A percentile compares a stretch with the other conserved stretches of the same genome.
Conservation (phyloP, 2,888 invertebrate genomes). For the Tetanocera ferruginea region DNA sequence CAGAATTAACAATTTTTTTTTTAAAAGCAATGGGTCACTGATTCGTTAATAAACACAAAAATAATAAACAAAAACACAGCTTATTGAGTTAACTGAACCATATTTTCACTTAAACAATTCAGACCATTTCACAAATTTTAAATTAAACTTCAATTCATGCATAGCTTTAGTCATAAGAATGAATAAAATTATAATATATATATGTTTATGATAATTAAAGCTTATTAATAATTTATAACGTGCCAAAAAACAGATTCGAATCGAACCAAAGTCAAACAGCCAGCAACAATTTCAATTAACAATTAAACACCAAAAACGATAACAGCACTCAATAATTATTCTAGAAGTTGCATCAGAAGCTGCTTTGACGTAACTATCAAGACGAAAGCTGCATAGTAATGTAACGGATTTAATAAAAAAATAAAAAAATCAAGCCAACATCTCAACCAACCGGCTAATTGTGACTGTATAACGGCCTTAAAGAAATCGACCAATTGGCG, state of each 20-base stretch:
- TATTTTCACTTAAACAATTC: too few species aligned
- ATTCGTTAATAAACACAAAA: too few species aligned
- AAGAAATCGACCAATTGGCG: background rate
- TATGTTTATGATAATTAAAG: constrained; percentile 6
- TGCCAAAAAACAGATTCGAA: background rate
- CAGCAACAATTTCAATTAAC: constrained; percentile 10
- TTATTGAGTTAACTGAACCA: too few species aligned
- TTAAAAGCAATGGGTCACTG: too few species aligned
- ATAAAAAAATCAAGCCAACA: background rate
- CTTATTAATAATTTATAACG: constrained; percentile 13
- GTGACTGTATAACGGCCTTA: background rate
- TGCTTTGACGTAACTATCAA: background rate
- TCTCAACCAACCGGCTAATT: background rate
- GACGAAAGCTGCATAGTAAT: background rate
- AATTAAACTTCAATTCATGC: too few species aligned
- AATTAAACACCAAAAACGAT: background rate
- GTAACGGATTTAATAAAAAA: background rate
- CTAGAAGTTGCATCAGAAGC: background rate
- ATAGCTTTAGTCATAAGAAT: too few species aligned
- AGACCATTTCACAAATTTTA: too few species aligned
- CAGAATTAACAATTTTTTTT: too few species aligned
- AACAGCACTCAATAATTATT: background rate
- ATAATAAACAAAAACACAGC: too few species aligned
- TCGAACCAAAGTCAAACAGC: background rate
- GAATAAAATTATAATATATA: too few species aligned